Percentiles rank a stretch among this genome's conserved stretches.
These are phyloP conservation scores for Sphaerodactylus townsendi DNA, from an alignment of 2,113 vertebrate species.

Conservation along the genomic window DNA sequence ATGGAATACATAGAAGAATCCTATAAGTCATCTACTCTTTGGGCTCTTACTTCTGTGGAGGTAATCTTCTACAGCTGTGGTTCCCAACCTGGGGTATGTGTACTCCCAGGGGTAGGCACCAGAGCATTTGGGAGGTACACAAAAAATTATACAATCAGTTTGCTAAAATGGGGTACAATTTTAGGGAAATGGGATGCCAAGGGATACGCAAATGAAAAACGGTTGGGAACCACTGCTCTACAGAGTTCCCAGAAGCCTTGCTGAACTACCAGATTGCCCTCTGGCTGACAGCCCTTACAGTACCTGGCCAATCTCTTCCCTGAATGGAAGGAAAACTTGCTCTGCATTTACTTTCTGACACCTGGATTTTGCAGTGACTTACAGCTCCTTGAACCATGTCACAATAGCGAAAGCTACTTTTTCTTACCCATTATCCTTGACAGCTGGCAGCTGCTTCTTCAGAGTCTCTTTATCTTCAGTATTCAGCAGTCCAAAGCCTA, in stretches of 20 bases:
- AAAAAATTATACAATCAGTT: too few species aligned
- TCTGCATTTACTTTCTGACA: background rate
- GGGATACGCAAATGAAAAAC: too few species aligned
- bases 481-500: constrained; percentile 84
- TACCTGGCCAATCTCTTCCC: background rate
- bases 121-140: too few species aligned
- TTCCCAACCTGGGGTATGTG: too few species aligned
- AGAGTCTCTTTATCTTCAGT: constrained; percentile 89
- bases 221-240: too few species aligned
- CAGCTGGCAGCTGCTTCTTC: constrained; percentile 85
- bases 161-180: too few species aligned
- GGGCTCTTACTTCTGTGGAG: background rate
- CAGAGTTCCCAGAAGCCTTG: too few species aligned
- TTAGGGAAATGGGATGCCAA: too few species aligned
- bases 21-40: background rate
- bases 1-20: background rate
- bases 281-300: background rate
- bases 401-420: fast-evolving
- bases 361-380: background rate
- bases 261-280: background rate
- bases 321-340: background rate
- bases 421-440: constrained; percentile 87
- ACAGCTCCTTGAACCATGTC: background rate
- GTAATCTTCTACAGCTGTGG: background rate
- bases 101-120: too few species aligned